These are phyloP conservation scores for Phrynocephalus vlangalii DNA, from an alignment of 2,797 vertebrate species.

Conservation along the genomic window DNA sequence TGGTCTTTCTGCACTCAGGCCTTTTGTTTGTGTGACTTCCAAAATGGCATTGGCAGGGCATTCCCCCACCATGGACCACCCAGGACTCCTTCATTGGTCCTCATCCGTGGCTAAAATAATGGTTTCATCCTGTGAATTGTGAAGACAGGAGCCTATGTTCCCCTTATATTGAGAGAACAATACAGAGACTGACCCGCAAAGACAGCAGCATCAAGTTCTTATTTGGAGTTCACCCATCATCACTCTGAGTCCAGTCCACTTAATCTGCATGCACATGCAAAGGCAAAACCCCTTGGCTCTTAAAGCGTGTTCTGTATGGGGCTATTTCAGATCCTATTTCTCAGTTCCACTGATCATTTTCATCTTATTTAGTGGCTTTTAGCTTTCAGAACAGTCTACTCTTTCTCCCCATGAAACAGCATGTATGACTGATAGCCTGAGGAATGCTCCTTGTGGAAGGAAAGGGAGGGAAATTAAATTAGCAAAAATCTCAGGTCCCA, in stretches of 20 bases:
- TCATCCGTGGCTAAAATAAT: too few relatives aligned
- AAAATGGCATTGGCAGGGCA: neutral
- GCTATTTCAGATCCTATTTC: constrained; percentile 48
- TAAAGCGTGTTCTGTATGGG: neutral
- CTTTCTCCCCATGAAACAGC: constrained; percentile 37
- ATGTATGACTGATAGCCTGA: constrained; percentile 28
- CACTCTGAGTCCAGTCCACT: constrained; percentile 9
- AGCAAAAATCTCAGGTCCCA: constrained; percentile 57
- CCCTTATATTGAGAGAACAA: neutral
- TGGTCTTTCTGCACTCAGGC: too few relatives aligned
- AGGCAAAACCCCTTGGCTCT: constrained; percentile 36
- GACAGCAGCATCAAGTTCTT: neutral
- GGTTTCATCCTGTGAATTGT: neutral
- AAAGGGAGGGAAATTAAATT: constrained; percentile 25
- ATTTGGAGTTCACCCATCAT: constrained; percentile 26
- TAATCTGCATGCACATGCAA: constrained; percentile 48
- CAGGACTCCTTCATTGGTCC: neutral
- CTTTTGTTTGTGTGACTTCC: neutral
- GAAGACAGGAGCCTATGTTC: neutral
- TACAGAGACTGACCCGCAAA: neutral
- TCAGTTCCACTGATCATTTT: constrained; percentile 25
- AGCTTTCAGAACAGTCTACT: constrained; percentile 48
- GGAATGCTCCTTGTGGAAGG: constrained; percentile 23
- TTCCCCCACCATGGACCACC: neutral
- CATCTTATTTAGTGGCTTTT: constrained; percentile 48